A percentile compares a stretch with the other conserved stretches of the same genome.
Evolutionary conservation across 2,888 invertebrate species (phyloP).

Genomic region (Dryocosmus kuriphilus): DNA sequence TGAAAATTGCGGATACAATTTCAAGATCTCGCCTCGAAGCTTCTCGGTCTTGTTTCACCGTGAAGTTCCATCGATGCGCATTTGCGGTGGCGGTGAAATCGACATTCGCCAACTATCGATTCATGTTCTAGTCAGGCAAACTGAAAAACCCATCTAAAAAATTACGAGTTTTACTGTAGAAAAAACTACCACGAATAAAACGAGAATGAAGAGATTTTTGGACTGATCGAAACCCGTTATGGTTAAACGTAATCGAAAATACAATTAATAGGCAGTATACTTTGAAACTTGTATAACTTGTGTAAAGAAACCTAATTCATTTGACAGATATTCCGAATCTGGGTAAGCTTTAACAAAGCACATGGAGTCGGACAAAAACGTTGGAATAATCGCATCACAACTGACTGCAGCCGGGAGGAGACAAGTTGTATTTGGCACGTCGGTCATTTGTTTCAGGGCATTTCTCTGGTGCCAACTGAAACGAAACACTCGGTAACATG

Average conservation of each 20-base stretch:
- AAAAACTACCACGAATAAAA: background rate
- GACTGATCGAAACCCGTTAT: background rate
- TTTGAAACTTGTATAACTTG: too few relatives aligned
- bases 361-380: background rate
- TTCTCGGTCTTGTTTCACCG: slow-evolving; percentile 36
- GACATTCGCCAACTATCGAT: slow-evolving; percentile 38
- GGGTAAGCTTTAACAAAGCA: background rate
- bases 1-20: slow-evolving; percentile 23
- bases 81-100: slow-evolving; percentile 38
- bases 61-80: slow-evolving; percentile 37
- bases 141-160: slow-evolving; percentile 30
- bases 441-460: background rate
- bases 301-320: too few relatives aligned
- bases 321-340: too few relatives aligned
- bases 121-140: slow-evolving; percentile 11
- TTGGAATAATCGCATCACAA: background rate
- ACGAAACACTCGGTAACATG: background rate
- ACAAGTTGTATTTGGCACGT: background rate
- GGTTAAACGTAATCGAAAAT: too few relatives aligned
- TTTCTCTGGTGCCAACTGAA: background rate
- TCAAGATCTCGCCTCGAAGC: slow-evolving; percentile 24
- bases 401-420: background rate
- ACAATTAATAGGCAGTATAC: too few relatives aligned
- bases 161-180: slow-evolving; percentile 20
- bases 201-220: background rate